Evolutionary conservation across 2,113 vertebrate genomes (phyloP).

Genomic region (Nannospalax galili): DNA sequence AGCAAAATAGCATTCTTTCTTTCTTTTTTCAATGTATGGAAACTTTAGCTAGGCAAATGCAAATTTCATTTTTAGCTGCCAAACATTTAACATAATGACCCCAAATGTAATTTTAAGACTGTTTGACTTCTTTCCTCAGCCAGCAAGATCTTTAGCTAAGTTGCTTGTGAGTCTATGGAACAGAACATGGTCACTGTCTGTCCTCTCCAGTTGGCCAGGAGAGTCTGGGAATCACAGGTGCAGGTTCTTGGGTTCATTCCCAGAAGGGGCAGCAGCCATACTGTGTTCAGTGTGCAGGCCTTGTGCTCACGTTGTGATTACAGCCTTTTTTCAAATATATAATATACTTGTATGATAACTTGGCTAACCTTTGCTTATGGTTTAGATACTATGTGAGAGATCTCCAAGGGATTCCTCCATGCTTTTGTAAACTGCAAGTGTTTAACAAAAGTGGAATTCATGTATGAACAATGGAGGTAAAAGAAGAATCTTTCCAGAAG

Average conservation of each 20-base stretch:
- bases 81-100: not conserved
- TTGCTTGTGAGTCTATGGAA: not conserved
- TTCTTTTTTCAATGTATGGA: not conserved
- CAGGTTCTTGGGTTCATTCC: not conserved
- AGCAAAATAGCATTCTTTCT: not conserved
- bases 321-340: not conserved
- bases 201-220: not conserved
- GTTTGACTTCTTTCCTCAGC: not conserved
- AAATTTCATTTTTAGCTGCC: not conserved
- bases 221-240: rapidly evolving
- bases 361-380: not conserved
- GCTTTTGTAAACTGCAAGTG: not conserved
- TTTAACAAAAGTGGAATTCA: not conserved
- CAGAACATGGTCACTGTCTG: not conserved
- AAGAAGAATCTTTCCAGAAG: not conserved
- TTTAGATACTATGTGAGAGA: not conserved
- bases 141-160: not conserved
- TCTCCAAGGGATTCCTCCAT: not conserved
- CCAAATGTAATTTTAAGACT: not conserved
- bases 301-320: not conserved
- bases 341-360: not conserved
- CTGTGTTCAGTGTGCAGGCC: not conserved
- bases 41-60: not conserved
- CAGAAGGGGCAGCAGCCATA: not conserved
- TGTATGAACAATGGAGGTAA: not conserved